phyloP scores from a whole-genome alignment of 1,140 invertebrate genomes.

The Zelostemma sp. region DNA sequence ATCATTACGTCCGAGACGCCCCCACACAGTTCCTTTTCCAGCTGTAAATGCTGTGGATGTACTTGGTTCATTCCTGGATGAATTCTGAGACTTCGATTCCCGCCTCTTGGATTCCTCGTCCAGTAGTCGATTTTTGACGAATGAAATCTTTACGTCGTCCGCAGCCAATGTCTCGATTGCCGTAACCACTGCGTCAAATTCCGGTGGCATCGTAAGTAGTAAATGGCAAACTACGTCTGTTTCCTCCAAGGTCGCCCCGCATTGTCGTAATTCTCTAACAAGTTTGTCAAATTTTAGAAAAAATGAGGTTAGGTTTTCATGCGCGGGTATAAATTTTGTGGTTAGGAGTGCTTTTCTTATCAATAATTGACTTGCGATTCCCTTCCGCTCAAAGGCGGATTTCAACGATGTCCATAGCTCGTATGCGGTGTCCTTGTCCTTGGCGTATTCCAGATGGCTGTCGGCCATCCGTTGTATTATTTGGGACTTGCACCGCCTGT shows the following conservation, averaged over 20 bases:
- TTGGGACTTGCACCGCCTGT: slow-evolving; percentile 5
- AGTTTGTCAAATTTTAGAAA: slow-evolving; percentile 25
- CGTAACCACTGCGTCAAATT: slow-evolving; percentile 28
- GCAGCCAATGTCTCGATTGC: slow-evolving; percentile 35
- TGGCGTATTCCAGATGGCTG: slow-evolving; percentile 42
- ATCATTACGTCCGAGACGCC: neutral
- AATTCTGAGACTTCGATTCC: neutral
- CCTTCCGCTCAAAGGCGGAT: slow-evolving; percentile 32
- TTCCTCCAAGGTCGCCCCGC: slow-evolving; percentile 29
- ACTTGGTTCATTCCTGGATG: neutral
- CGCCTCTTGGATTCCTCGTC: slow-evolving; percentile 30
- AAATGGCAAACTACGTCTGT: slow-evolving; percentile 27
- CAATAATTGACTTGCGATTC: slow-evolving; percentile 25
- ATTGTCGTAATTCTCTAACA: slow-evolving; percentile 26
- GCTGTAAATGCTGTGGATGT: neutral
- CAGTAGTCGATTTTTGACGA: slow-evolving; percentile 35
- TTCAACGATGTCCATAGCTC: slow-evolving; percentile 22
- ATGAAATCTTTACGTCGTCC: slow-evolving; percentile 32
- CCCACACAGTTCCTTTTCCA: neutral
- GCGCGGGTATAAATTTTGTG: slow-evolving; percentile 9
- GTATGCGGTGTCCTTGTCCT: slow-evolving; percentile 25
- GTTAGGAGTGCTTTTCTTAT: slow-evolving; percentile 16
- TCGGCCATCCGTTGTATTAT: slow-evolving; percentile 40
- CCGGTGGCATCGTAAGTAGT: slow-evolving; percentile 25
- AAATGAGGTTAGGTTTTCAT: slow-evolving; percentile 6